These are phyloP conservation scores for Lochmaea capreae DNA, from an alignment of 2,888 invertebrate species.

Conservation along the genomic window DNA sequence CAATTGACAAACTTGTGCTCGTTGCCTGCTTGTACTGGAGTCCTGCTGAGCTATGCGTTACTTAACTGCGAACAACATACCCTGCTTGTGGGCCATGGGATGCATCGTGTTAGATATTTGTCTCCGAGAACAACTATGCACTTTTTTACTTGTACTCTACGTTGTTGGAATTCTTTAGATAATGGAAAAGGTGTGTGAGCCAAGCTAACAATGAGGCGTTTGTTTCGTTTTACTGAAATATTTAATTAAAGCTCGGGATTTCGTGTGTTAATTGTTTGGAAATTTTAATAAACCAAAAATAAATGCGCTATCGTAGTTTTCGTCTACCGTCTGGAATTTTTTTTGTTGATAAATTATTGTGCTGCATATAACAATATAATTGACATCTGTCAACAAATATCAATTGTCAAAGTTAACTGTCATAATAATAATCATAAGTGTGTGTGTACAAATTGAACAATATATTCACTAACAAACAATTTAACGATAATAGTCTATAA, in stretches of 20 bases:
- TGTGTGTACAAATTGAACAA: too few relatives aligned
- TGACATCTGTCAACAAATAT: too few relatives aligned
- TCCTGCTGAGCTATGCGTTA: conserved; percentile 64
- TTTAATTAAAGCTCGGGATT: conserved; percentile 8
- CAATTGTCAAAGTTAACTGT: too few relatives aligned
- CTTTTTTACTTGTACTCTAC: conserved; percentile 56
- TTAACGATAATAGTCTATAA: too few relatives aligned
- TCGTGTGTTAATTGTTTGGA: not conserved
- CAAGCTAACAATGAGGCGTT: conserved; percentile 38
- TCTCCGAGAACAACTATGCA: conserved; percentile 56
- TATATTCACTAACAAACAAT: too few relatives aligned
- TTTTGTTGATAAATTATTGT: too few relatives aligned
- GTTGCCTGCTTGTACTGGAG: conserved; percentile 62
- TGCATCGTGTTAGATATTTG: conserved; percentile 63
- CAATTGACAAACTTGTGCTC: conserved; percentile 65
- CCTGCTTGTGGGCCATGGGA: conserved; percentile 57
- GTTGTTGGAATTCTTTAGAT: conserved; percentile 60
- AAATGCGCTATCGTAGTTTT: too few relatives aligned
- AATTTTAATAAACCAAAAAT: too few relatives aligned
- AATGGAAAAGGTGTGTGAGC: conserved; percentile 64
- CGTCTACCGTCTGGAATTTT: too few relatives aligned
- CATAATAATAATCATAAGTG: too few relatives aligned
- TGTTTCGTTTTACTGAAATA: conserved; percentile 7
- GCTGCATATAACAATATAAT: too few relatives aligned
- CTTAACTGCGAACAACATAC: conserved; percentile 61